Conservation (phyloP, 2,888 invertebrate genomes). For the Coenonympha glycerion region DNA sequence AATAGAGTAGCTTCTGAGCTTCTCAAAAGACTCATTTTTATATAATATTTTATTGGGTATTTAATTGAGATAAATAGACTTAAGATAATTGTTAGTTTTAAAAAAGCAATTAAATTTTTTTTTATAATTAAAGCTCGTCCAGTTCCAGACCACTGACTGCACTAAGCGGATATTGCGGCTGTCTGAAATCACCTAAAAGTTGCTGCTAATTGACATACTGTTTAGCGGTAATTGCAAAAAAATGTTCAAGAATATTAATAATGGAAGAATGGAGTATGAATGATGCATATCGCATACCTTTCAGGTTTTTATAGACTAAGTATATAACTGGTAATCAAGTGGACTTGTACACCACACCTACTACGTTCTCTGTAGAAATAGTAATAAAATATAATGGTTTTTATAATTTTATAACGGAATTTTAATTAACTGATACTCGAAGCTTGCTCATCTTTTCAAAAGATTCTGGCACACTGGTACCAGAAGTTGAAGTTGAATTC, state of each 20-base stretch:
- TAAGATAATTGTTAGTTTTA: too few relatives aligned
- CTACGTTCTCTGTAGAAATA: neutral
- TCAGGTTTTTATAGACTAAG: conserved; percentile 21
- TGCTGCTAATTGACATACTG: conserved; percentile 22
- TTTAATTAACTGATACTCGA: neutral
- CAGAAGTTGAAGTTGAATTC: neutral
- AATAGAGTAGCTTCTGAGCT: too few relatives aligned
- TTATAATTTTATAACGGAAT: neutral
- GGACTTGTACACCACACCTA: neutral
- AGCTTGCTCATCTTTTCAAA: neutral
- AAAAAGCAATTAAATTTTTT: too few relatives aligned
- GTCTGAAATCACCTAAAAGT: conserved; percentile 22
- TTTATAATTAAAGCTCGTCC: too few relatives aligned
- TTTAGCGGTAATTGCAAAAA: conserved; percentile 24
- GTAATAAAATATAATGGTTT: neutral
- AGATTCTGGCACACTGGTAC: neutral
- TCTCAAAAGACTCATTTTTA: too few relatives aligned
- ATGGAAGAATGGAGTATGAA: conserved; percentile 22
- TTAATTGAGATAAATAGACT: too few relatives aligned
- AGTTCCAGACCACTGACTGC: too few relatives aligned
- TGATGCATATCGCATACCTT: conserved; percentile 21
- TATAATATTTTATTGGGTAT: too few relatives aligned
- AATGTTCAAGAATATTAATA: conserved; percentile 25
- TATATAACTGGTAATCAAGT: conserved; percentile 18
- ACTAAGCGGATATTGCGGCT: too few relatives aligned